phyloP scores from a whole-genome alignment of 2,113 vertebrate genomes.

The Dendropsophus ebraccatus region DNA sequence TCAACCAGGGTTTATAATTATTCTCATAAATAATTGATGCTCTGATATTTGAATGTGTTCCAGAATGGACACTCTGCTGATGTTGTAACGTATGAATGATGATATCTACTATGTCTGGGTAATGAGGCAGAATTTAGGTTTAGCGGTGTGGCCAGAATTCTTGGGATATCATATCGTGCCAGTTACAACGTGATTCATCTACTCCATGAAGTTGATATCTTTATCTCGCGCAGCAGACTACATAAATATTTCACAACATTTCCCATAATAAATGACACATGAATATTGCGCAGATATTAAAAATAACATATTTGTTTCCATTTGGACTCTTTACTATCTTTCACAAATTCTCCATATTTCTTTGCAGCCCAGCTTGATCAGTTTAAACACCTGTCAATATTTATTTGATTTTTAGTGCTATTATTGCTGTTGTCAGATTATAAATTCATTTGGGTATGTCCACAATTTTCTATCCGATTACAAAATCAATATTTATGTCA shows the following conservation, averaged over 20 bases:
- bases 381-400: background rate
- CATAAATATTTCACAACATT: background rate
- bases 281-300: background rate
- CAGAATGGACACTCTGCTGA: background rate
- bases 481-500: constrained; percentile 3
- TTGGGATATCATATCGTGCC: background rate
- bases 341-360: background rate
- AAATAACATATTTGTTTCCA: constrained; percentile 4
- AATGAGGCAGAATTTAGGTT: background rate
- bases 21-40: background rate
- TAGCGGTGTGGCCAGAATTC: background rate
- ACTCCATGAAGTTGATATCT: background rate
- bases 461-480: background rate
- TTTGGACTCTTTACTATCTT: background rate
- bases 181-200: background rate
- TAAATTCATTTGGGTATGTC: background rate
- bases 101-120: background rate
- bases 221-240: background rate
- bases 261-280: background rate
- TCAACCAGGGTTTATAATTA: background rate
- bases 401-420: background rate
- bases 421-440: background rate
- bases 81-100: background rate
- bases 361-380: background rate
- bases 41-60: background rate